Conservation (phyloP, 35 echinoderm and acorn worm genomes). For the Lytechinus pictus region DNA sequence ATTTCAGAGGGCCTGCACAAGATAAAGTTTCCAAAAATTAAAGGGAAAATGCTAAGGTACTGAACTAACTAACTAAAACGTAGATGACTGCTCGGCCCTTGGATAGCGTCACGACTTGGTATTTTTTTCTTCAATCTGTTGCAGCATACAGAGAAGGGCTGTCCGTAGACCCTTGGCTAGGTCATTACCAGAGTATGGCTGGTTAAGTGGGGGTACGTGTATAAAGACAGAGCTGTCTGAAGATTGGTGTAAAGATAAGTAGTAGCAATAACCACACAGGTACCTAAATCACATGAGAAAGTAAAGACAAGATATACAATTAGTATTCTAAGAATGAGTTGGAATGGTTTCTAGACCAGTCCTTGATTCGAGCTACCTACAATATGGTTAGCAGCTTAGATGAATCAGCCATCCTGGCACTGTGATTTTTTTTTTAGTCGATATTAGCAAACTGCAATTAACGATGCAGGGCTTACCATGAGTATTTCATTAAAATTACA, state of each 20-base stretch:
- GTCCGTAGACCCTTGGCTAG: constrained; percentile 75
- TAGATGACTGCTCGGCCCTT: background rate
- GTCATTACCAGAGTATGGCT: constrained; percentile 82
- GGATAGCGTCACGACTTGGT: background rate
- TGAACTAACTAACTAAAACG: background rate
- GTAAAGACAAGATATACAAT: no score
- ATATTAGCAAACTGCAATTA: no score
- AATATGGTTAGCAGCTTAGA: no score
- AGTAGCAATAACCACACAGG: constrained; percentile 94
- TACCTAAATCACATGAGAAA: constrained; percentile 57
- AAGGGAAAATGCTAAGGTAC: background rate
- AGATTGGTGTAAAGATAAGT: constrained; percentile 84
- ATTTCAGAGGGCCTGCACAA: background rate
- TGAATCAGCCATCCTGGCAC: no score
- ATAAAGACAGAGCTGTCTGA: constrained; percentile 79
- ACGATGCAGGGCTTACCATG: no score
- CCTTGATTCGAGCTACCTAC: no score
- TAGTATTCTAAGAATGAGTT: no score
- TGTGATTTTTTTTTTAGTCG: no score
- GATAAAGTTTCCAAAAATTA: background rate
- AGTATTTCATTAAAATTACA: no score
- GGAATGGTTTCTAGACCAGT: no score
- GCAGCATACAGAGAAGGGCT: constrained; percentile 80
- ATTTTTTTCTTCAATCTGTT: constrained; percentile 52
- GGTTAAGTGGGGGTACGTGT: constrained; percentile 86